Evolutionary conservation across 2,797 vertebrate genomes (phyloP).

Genomic region (Peromyscus melanophrys): DNA sequence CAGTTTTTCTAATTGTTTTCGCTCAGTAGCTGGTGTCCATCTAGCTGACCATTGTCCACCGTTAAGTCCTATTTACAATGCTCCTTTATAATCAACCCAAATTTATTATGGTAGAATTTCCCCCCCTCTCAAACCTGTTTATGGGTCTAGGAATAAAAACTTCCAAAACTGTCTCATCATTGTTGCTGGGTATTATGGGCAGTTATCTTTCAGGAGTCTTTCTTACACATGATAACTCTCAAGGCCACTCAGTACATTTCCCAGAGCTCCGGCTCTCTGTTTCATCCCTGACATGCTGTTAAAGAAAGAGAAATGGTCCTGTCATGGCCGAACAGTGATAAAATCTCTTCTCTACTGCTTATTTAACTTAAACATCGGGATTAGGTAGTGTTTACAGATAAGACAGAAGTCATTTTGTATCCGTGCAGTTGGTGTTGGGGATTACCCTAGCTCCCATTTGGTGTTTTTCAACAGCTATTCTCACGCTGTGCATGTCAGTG

Average conservation of each 20-base stretch:
- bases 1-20: background rate
- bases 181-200: background rate
- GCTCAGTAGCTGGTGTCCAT: too few species aligned
- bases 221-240: constrained; percentile 52
- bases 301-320: constrained; percentile 57
- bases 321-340: background rate
- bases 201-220: background rate
- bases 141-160: background rate
- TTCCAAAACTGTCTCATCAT: constrained; percentile 11
- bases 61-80: background rate
- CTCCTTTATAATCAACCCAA: background rate
- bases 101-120: background rate
- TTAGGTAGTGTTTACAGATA: constrained; percentile 9
- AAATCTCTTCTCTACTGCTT: background rate
- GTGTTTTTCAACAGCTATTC: background rate
- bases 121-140: background rate
- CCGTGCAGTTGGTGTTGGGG: background rate
- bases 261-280: background rate
- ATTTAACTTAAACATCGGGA: constrained; percentile 49
- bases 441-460: background rate
- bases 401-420: background rate
- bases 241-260: background rate
- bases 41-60: background rate
- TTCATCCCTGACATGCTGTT: constrained; percentile 45
- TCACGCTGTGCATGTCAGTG: background rate